Evolutionary conservation across 1,140 invertebrate genomes (phyloP).

Genomic region (Bombus confusus): DNA sequence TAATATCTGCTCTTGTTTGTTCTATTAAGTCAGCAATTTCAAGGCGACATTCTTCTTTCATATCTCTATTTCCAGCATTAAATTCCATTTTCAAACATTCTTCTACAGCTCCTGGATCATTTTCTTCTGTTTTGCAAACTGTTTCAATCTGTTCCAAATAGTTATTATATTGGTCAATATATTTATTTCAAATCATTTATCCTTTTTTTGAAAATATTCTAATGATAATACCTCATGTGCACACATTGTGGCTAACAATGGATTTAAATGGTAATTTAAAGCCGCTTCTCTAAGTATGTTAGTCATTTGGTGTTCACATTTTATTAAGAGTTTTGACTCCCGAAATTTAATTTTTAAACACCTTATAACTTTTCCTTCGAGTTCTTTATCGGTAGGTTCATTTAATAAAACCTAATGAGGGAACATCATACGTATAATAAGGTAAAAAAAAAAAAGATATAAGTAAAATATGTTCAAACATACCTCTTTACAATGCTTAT

Average conservation of each 20-base stretch:
- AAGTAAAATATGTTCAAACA: constrained; percentile 32
- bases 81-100: constrained; percentile 93
- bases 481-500: constrained; percentile 85
- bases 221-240: constrained; percentile 81
- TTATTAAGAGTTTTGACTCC: constrained; percentile 86
- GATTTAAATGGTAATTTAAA: constrained; percentile 93
- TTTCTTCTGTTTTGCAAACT: constrained; percentile 80
- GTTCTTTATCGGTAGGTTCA: constrained; percentile 78
- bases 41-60: constrained; percentile 87
- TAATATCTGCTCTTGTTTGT: constrained; percentile 91
- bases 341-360: constrained; percentile 91
- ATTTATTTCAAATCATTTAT: not conserved
- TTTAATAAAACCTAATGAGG: constrained; percentile 71
- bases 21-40: constrained; percentile 93
- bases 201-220: constrained; percentile 5
- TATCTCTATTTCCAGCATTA: constrained; percentile 87
- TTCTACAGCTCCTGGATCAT: constrained; percentile 85
- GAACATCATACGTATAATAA: constrained; percentile 17
- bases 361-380: constrained; percentile 84
- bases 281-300: constrained; percentile 93
- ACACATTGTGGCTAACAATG: constrained; percentile 90
- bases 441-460: not conserved
- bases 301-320: constrained; percentile 92
- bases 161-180: not conserved
- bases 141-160: constrained; percentile 70